phyloP scores from a whole-genome alignment of 2,888 invertebrate genomes.

The Spisula solida region DNA sequence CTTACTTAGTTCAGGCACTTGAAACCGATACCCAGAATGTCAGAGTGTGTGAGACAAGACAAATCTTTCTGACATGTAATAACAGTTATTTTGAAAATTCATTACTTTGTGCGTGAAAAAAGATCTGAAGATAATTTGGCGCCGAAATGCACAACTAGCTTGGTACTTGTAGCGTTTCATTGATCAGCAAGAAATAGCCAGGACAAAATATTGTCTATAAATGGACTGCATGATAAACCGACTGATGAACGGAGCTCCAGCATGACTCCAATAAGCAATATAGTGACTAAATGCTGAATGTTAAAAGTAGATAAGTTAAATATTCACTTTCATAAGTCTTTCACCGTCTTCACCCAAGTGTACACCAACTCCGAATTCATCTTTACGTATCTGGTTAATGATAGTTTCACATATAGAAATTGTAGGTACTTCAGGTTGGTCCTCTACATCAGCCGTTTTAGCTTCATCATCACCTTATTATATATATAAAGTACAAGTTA shows the following conservation, averaged over 20 bases:
- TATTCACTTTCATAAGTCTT: conserved; percentile 80
- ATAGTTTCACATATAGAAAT: conserved; percentile 68
- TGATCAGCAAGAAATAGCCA: background rate
- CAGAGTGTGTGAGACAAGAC: too few species aligned
- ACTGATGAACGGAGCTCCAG: background rate
- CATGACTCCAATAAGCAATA: background rate
- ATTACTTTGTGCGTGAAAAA: too few species aligned
- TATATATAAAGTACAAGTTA: background rate
- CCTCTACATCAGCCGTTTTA: background rate
- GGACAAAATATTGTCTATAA: background rate
- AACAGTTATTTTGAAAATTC: too few species aligned
- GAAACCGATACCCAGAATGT: too few species aligned
- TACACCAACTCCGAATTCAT: conserved; percentile 87
- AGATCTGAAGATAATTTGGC: too few species aligned
- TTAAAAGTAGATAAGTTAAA: background rate
- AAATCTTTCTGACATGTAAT: too few species aligned
- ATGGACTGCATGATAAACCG: background rate
- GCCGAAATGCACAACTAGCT: too few species aligned
- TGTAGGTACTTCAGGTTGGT: background rate
- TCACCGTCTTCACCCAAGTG: conserved; percentile 84
- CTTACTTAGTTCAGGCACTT: too few species aligned
- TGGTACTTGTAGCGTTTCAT: too few species aligned
- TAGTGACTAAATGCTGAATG: background rate
- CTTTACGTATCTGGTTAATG: conserved; percentile 84
- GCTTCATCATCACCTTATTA: background rate